These are phyloP conservation scores for Polydrusus pterygomalis DNA, from an alignment of 2,888 invertebrate genomes.

Conservation along the genomic window DNA sequence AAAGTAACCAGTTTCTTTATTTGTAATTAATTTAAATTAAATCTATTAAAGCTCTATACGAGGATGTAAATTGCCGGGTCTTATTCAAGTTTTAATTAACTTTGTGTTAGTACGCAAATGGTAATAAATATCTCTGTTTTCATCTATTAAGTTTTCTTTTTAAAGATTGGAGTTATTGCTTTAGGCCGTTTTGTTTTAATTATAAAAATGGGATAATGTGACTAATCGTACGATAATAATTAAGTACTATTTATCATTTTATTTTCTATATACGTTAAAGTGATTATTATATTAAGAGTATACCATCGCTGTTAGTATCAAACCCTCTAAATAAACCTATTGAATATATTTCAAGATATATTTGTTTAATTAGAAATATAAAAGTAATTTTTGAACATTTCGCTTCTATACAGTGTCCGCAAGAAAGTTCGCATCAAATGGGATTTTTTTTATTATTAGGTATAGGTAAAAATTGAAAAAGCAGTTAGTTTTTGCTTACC, in stretches of 20 bases:
- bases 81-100: constrained; percentile 56
- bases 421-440: too few relatives aligned
- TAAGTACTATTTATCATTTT: constrained; percentile 42
- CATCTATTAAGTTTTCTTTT: constrained; percentile 30
- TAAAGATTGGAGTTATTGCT: constrained; percentile 32
- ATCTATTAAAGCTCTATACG: constrained; percentile 59
- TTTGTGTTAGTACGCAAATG: constrained; percentile 29
- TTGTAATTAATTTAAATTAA: constrained; percentile 61
- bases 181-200: constrained; percentile 31
- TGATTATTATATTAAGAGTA: too few relatives aligned
- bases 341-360: too few relatives aligned
- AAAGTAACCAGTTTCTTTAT: constrained; percentile 59
- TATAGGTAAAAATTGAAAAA: too few relatives aligned
- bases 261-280: constrained; percentile 31
- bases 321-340: too few relatives aligned
- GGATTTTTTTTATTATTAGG: too few relatives aligned
- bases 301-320: too few relatives aligned
- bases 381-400: too few relatives aligned
- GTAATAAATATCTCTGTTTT: constrained; percentile 44
- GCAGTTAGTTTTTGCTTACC: too few relatives aligned
- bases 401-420: too few relatives aligned
- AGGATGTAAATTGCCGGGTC: constrained; percentile 59
- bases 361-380: too few relatives aligned
- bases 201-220: constrained; percentile 52
- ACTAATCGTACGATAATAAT: constrained; percentile 55